These are phyloP conservation scores for Psittacula echo DNA, from an alignment of 2,797 vertebrate species.

Conservation along the genomic window DNA sequence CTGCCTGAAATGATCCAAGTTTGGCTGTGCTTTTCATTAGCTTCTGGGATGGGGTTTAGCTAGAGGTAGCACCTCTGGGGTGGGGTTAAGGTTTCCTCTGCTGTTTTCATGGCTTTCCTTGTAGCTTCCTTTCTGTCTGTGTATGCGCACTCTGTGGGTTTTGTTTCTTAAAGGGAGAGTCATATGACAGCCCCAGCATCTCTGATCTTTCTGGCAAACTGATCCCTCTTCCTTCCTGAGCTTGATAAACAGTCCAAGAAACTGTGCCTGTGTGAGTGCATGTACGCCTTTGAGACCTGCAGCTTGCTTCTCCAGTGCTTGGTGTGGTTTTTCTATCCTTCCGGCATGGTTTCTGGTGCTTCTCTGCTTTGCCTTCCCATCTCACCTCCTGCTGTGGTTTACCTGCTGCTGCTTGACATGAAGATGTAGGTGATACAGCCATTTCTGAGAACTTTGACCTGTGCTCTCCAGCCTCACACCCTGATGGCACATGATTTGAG, in stretches of 20 bases:
- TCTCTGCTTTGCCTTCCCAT: not conserved
- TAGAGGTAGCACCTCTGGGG: constrained; percentile 24
- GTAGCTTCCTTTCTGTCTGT: constrained; percentile 48
- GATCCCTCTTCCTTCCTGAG: constrained; percentile 72
- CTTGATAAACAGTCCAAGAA: constrained; percentile 61
- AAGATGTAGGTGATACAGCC: not conserved
- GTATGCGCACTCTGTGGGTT: constrained; percentile 20
- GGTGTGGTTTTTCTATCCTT: constrained; percentile 33
- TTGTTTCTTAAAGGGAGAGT: constrained; percentile 59
- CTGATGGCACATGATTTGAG: not conserved
- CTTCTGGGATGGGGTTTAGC: not conserved
- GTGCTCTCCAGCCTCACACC: accelerated
- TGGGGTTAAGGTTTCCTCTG: constrained; percentile 55
- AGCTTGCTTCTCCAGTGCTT: not conserved
- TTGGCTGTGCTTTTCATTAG: constrained; percentile 8
- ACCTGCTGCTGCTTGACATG: not conserved
- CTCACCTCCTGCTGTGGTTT: not conserved
- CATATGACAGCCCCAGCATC: constrained; percentile 57
- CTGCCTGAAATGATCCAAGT: not conserved
- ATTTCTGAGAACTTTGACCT: not conserved
- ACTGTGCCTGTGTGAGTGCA: not conserved
- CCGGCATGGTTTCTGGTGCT: not conserved
- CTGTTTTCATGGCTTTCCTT: constrained; percentile 60
- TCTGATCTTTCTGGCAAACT: constrained; percentile 65
- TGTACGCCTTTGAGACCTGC: not conserved